Evolutionary conservation across 53 echinoderm and acorn worm species (phyloP), one percentile per base, ranked within the genome.

Genomic region (Luidia sarsii): DNA sequence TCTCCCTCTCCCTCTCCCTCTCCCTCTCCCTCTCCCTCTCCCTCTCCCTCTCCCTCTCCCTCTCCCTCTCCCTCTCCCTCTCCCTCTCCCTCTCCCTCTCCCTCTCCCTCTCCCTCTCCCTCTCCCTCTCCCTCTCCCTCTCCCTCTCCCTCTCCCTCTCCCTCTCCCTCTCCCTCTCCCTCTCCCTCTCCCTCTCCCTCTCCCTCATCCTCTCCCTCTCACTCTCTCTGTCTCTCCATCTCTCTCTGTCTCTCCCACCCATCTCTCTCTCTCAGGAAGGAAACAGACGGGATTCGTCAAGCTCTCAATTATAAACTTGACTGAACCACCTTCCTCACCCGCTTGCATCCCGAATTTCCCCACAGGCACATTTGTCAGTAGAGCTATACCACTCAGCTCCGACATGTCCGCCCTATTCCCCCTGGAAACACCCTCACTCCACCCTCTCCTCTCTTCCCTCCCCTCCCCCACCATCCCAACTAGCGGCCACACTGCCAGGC

Each of bases 191-290:
- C n/a, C n/a, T n/a, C n/a, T n/a, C n/a, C n/a, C n/a, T 16, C 61
- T 18, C 61, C 14, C 61, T 10, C 61, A 13, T 23, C 14, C 61
- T 10, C 61, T 10, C 61, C 49, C 18, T 48, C 18, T 18, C 49
- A 11, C 18, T 48, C 49, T 48, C 49, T 48, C n/a, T n/a, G n/a
- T n/a, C n/a, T n/a, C n/a, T n/a, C n/a, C n/a, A n/a, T n/a, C n/a
- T n/a, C n/a, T n/a, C 18, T 48, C 49, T 48, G 13, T 48, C 49
- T 48, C 49, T 48, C 49, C 49, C 18, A 14, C 49, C n/a, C n/a
- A n/a, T n/a, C n/a, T n/a, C n/a, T n/a, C n/a, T n/a, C 33, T 50
- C 55, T 72, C 72, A 72, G 72, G 72, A 72, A 72, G 72, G 72
- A 72, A 72, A 38, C 57, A 15, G 23, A 54, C 55, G 35, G 36